These are phyloP conservation scores for Chromis chromis DNA, from an alignment of 2,797 vertebrate species.

Conservation along the genomic window DNA sequence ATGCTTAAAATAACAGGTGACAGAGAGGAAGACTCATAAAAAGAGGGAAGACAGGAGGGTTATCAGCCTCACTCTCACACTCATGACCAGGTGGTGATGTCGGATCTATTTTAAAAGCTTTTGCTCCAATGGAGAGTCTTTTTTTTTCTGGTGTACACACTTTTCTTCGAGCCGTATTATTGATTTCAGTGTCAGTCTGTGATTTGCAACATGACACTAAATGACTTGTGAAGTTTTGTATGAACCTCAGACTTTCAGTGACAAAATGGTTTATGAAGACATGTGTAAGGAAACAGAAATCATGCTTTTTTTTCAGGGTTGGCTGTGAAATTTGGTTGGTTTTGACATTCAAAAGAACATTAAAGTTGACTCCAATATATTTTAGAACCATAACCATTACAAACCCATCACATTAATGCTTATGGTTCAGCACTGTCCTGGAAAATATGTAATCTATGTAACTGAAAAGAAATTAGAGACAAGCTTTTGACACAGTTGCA, in stretches of 20 bases:
- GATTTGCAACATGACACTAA: neutral
- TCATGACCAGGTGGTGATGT: neutral
- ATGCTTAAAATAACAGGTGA: conserved; percentile 24
- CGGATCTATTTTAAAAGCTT: conserved; percentile 1
- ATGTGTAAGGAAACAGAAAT: no score
- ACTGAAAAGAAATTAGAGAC: no score
- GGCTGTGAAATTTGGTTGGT: no score
- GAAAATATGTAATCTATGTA: no score
- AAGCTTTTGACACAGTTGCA: no score
- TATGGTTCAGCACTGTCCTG: no score
- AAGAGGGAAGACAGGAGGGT: neutral
- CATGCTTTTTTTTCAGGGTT: no score
- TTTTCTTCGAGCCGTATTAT: neutral
- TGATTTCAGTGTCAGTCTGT: neutral
- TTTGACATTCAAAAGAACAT: no score
- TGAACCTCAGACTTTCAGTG: neutral
- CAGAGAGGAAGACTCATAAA: neutral
- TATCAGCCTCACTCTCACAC: neutral
- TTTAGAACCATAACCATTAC: no score
- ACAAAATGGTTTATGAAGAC: neutral
- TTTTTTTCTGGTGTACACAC: neutral
- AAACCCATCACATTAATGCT: no score
- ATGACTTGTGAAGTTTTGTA: neutral
- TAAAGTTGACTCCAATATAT: no score
- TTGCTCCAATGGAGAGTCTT: neutral